Base-by-base conservation (phyloP, 1,140 invertebrate species). In the Nymphalis io region DNA sequence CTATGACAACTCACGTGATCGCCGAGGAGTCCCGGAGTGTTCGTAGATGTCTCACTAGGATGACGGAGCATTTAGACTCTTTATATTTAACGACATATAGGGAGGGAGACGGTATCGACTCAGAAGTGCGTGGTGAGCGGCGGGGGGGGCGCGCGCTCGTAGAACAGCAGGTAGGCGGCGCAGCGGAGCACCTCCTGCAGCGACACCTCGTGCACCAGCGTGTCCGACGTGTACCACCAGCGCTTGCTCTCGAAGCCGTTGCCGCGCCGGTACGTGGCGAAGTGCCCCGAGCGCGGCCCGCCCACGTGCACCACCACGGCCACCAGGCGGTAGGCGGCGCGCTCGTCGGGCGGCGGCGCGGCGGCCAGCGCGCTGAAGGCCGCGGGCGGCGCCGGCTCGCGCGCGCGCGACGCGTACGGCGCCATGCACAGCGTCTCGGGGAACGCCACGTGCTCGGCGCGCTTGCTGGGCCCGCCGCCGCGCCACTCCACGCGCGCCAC, bases 291-390 rank as follows among this genome's bases (percentile, higher is more conserved):
- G 83, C 95, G 94, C 12, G 95, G 95, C 75, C 96, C 95, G 18
- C 98, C 98, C 55, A 95, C 93, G 90, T 98, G 98, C 48, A 97
- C 97, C n/a, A 98, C 95, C 0, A 98, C 97, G 1, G 97, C 95
- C 75, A 94, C 93, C 48, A 99, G 92, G 76, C 94, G 93, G 89
- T 97, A 98, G 64, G 57, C 23, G 33, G 60, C 44, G 70, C 63
- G 55, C 23, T 12, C 60, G 57, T 20, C 53, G 18, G 0, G 23
- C 11, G 20, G 20, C 1, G 6, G 20, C 33, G 27, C 53, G 3
- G 6, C 23, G 2, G 13, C 53, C 12, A 0, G 21, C 57, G n/a
- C 33, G 51, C 69, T 73, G 53, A 11, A 66, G 46, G 66, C 18
- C 68, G 60, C 2, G 65, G 55, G 58, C 61, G 40, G 11, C 73